Conservation (phyloP, 2,113 vertebrate species). For the Oncorhynchus kisutch region DNA sequence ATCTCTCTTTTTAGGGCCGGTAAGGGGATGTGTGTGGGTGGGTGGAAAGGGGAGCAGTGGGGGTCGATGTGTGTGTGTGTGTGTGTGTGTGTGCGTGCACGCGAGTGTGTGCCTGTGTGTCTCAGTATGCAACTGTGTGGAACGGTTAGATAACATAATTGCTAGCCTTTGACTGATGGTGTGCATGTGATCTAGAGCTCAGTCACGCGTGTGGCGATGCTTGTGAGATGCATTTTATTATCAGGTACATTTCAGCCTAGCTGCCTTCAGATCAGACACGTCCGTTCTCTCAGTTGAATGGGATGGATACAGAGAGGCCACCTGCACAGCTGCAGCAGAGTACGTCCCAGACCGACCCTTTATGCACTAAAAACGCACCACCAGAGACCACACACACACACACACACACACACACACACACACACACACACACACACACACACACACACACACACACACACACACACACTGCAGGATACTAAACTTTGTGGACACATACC, state of each 20-base stretch:
- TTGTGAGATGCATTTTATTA: not conserved
- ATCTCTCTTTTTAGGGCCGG: constrained; percentile 6
- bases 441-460: no score
- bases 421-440: no score
- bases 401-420: no score
- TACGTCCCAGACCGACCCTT: no score
- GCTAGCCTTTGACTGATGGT: not conserved
- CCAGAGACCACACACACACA: no score
- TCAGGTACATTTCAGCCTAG: not conserved
- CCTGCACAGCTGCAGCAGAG: no score
- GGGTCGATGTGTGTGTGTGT: not conserved
- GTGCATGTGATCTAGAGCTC: not conserved
- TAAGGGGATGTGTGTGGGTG: not conserved
- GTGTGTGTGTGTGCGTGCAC: not conserved
- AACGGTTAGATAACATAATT: not conserved
- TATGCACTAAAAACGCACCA: no score
- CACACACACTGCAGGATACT: no score
- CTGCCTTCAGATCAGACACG: no score
- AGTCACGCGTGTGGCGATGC: not conserved
- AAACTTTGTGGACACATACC: not conserved
- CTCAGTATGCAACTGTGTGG: not conserved
- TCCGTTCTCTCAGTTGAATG: no score
- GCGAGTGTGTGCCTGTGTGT: not conserved
- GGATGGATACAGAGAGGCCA: no score
- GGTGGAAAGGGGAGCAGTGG: no score